These are phyloP conservation scores for Eupsittula cactorum DNA, from an alignment of 2,113 vertebrate genomes.

Conservation along the genomic window DNA sequence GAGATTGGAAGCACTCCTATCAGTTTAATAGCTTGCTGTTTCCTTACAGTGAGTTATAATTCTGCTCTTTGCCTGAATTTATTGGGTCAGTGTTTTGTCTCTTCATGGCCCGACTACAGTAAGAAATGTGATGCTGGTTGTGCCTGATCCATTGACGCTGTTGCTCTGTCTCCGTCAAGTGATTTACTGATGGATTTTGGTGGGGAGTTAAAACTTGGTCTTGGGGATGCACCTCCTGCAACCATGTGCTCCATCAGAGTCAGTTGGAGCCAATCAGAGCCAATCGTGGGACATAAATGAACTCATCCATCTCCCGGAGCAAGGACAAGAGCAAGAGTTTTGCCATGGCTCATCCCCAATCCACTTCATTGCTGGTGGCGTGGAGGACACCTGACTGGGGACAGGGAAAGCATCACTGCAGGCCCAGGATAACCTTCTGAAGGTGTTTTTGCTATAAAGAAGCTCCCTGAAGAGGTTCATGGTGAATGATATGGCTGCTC, in stretches of 20 bases:
- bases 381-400: rapidly evolving
- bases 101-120: neutral
- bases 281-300: neutral
- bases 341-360: neutral
- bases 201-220: neutral
- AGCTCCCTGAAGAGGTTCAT: neutral
- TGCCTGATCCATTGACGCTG: neutral
- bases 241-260: neutral
- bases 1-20: neutral
- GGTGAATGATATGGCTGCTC: neutral
- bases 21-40: slow-evolving; percentile 45
- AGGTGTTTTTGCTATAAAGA: neutral
- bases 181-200: neutral
- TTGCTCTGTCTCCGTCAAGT: neutral
- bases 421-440: neutral
- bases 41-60: neutral
- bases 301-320: neutral
- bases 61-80: slow-evolving; percentile 1
- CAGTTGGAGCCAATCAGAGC: neutral
- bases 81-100: neutral
- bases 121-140: rapidly evolving
- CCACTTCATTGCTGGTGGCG: rapidly evolving
- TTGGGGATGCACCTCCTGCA: neutral
- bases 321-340: neutral
- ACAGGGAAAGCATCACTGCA: neutral